Conservation (phyloP, 2,888 invertebrate species). For the Masnerella sp. region DNA sequence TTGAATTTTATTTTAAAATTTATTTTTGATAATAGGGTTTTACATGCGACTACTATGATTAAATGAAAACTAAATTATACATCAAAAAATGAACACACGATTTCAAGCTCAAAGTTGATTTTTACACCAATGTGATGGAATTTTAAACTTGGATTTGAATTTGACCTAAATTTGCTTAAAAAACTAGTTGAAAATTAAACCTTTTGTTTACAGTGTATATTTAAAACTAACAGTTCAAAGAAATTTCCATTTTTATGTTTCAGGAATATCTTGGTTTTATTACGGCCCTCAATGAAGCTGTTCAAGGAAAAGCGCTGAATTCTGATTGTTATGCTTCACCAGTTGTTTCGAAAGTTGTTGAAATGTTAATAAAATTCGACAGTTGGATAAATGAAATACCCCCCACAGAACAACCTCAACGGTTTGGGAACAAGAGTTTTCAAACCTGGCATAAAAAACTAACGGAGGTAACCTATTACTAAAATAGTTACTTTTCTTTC, state of each 20-base stretch:
- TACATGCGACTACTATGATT: no score
- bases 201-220: no score
- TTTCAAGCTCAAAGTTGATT: no score
- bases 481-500: background rate
- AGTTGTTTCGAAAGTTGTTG: conserved; percentile 81
- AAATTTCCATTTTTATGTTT: conserved; percentile 58
- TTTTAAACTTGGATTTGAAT: no score
- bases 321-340: conserved; percentile 82
- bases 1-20: no score
- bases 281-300: conserved; percentile 90
- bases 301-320: conserved; percentile 87
- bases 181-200: no score
- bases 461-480: conserved; percentile 80
- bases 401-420: conserved; percentile 93
- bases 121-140: no score
- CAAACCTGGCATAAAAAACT: conserved; percentile 88
- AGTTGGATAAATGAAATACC: conserved; percentile 89
- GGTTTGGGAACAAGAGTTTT: conserved; percentile 98
- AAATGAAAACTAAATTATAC: no score
- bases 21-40: no score
- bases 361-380: conserved; percentile 85
- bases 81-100: no score
- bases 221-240: background rate
- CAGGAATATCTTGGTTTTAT: conserved; percentile 93
- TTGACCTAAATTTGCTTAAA: no score